Conservation (phyloP, 2,797 vertebrate species). For the Enoplosus armatus region DNA sequence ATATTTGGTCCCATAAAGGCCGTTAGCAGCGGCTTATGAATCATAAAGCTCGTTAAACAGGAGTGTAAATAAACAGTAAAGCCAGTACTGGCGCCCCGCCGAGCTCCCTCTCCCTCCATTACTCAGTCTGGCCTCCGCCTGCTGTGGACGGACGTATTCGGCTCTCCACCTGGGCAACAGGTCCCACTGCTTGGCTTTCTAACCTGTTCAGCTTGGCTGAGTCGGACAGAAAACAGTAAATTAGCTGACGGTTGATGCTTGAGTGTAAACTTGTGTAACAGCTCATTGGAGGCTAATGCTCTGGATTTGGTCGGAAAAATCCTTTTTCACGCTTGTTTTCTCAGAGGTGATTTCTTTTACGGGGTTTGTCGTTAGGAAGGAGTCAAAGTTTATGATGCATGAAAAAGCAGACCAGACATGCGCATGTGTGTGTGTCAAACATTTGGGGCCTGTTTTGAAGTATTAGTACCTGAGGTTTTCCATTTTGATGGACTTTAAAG, state of each 20-base stretch:
- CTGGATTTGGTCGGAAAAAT: slow-evolving; percentile 24
- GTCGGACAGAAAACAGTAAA: slow-evolving; percentile 29
- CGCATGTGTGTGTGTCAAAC: slow-evolving; percentile 5
- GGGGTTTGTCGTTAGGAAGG: slow-evolving; percentile 50
- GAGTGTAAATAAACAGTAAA: slow-evolving; percentile 84
- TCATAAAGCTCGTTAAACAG: slow-evolving; percentile 81
- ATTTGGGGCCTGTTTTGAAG: not conserved
- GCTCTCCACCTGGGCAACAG: slow-evolving; percentile 67
- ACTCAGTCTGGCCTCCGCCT: slow-evolving; percentile 66
- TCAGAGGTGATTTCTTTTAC: slow-evolving; percentile 62
- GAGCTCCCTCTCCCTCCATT: slow-evolving; percentile 59
- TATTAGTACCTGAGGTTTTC: not conserved
- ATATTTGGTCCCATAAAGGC: slow-evolving; percentile 80
- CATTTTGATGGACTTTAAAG: not conserved
- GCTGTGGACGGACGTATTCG: slow-evolving; percentile 37
- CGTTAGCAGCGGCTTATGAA: slow-evolving; percentile 78
- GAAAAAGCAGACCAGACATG: slow-evolving; percentile 26
- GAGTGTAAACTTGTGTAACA: slow-evolving; percentile 48
- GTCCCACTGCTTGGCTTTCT: slow-evolving; percentile 32
- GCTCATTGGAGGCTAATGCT: slow-evolving; percentile 37
- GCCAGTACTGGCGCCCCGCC: slow-evolving; percentile 62
- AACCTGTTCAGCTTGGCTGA: slow-evolving; percentile 51
- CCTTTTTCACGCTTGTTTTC: slow-evolving; percentile 28
- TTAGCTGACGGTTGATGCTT: slow-evolving; percentile 23
- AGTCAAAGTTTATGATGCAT: slow-evolving; percentile 68